A percentile compares a stretch with the other conserved stretches of the same genome.
Conservation (phyloP, 2,888 invertebrate species). For the Parochlus steinenii region DNA sequence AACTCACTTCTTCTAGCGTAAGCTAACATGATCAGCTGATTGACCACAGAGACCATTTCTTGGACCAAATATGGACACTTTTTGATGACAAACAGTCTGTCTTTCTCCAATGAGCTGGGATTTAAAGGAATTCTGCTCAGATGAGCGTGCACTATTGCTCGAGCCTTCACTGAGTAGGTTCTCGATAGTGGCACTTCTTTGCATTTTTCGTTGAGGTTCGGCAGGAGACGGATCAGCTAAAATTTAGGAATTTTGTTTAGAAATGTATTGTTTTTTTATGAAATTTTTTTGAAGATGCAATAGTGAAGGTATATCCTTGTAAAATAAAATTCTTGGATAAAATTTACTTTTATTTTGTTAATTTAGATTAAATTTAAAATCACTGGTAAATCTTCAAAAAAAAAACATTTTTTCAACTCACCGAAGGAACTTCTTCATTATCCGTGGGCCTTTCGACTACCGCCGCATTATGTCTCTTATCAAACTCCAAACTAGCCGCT, state of each 20-base stretch:
- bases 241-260: conserved; percentile 19
- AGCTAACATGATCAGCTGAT: conserved; percentile 80
- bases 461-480: conserved; percentile 84
- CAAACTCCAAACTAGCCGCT: conserved; percentile 93
- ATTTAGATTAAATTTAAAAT: no score
- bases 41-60: conserved; percentile 93
- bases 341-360: no score
- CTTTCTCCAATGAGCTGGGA: conserved; percentile 62
- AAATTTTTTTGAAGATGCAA: no score
- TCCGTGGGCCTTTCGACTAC: conserved; percentile 84
- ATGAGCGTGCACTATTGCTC: conserved; percentile 92
- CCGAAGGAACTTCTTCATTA: conserved; percentile 83
- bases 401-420: conserved; percentile 30
- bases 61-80: conserved; percentile 91
- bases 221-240: conserved; percentile 77
- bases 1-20: conserved; percentile 73
- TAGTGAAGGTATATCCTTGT: no score
- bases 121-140: conserved; percentile 68
- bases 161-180: conserved; percentile 81
- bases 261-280: conserved; percentile 7
- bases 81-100: conserved; percentile 66
- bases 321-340: no score
- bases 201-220: conserved; percentile 89
- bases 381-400: conserved; percentile 4
- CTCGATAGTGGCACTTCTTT: conserved; percentile 87